A percentile compares a stretch with the other conserved stretches of the same genome.
Conservation (phyloP, 2,888 invertebrate species). For the Eudasyphora cyanicolor region DNA sequence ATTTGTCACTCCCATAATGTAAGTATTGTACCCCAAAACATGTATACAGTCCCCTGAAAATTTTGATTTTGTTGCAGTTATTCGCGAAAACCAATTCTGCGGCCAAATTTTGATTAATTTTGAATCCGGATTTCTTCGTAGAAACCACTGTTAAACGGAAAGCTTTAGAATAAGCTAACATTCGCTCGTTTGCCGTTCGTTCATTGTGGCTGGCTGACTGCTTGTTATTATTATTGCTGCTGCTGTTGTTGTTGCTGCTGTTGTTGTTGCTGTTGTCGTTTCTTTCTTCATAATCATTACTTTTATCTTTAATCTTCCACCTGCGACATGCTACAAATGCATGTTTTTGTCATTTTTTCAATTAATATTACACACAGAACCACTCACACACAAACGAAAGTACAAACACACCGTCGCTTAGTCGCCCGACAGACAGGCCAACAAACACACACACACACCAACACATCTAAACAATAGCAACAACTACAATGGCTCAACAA, state of each 20-base stretch:
- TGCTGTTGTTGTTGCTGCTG: neutral
- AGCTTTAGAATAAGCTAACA: neutral
- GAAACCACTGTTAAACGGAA: no score
- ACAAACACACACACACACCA: slow-evolving; percentile 24
- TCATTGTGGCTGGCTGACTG: no score
- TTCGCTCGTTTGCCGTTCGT: neutral
- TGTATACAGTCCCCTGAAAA: no score
- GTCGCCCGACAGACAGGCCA: slow-evolving; percentile 37
- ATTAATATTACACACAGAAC: slow-evolving; percentile 62
- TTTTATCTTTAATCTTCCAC: slow-evolving; percentile 66
- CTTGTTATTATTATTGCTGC: no score
- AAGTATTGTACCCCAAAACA: no score
- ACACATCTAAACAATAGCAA: slow-evolving; percentile 25
- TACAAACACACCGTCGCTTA: slow-evolving; percentile 60
- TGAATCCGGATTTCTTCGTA: no score
- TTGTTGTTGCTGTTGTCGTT: slow-evolving; percentile 25
- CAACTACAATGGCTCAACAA: neutral
- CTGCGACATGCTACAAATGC: slow-evolving; percentile 49
- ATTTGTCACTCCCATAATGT: no score
- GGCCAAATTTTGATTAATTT: no score
- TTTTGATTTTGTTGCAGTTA: no score
- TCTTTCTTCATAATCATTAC: slow-evolving; percentile 62
- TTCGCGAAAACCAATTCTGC: no score
- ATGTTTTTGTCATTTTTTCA: slow-evolving; percentile 64
- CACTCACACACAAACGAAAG: slow-evolving; percentile 56